These are phyloP conservation scores for Rhinatrema bivittatum DNA, from an alignment of 2,797 vertebrate species.

Conservation along the genomic window DNA sequence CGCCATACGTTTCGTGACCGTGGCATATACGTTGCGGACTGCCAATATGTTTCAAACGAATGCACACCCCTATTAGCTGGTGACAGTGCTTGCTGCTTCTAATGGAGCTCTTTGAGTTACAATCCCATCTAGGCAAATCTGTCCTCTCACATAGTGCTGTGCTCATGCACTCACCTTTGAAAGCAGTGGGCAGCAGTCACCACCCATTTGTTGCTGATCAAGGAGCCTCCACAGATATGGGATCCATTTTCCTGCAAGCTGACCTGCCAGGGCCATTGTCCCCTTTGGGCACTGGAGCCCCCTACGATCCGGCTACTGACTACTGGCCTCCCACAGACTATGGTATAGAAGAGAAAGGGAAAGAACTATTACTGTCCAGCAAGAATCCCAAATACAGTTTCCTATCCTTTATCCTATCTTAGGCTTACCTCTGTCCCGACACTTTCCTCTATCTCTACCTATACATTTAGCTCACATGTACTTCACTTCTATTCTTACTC, in stretches of 20 bases:
- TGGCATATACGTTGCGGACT: background rate
- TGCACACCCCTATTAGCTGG: no score
- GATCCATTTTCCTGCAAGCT: slow-evolving; percentile 64
- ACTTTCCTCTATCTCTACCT: no score
- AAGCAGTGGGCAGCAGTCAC: slow-evolving; percentile 65
- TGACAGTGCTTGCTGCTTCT: no score
- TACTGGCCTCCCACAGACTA: slow-evolving; percentile 13
- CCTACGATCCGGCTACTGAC: slow-evolving; percentile 35
- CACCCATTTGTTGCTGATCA: slow-evolving; percentile 54
- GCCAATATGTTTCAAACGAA: no score
- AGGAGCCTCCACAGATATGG: slow-evolving; percentile 64
- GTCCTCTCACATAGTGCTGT: background rate
- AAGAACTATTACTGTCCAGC: no score
- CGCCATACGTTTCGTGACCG: no score
- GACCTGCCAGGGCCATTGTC: slow-evolving; percentile 53
- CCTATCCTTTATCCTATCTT: no score
- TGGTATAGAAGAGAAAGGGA: background rate
- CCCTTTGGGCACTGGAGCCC: slow-evolving; percentile 17
- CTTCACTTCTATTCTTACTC: no score
- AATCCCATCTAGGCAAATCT: background rate
- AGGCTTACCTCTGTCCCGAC: no score
- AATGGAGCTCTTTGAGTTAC: background rate
- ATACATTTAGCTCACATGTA: no score
- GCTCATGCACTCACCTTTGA: slow-evolving; percentile 32
- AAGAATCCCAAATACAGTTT: no score